Evolutionary conservation across 2,797 vertebrate genomes (phyloP).

Genomic region (Monodelphis domestica): DNA sequence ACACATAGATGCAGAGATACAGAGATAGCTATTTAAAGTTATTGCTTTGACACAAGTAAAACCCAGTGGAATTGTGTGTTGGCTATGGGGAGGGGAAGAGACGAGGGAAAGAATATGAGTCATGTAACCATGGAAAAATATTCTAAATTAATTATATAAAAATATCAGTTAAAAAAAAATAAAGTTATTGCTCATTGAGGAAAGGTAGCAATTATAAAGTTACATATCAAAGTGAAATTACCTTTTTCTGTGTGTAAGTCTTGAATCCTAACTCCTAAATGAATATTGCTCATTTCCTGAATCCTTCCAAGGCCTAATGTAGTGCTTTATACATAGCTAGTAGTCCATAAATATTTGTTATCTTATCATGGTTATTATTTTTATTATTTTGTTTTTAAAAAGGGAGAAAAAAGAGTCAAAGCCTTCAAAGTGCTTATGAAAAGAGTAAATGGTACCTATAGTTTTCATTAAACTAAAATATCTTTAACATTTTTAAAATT

Average conservation of each 20-base stretch:
- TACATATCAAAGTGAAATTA: neutral
- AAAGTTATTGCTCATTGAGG: neutral
- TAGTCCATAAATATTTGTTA: too few species aligned
- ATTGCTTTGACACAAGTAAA: too few species aligned
- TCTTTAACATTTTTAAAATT: slow-evolving; percentile 27
- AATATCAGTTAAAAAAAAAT: too few species aligned
- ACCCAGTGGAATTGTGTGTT: too few species aligned
- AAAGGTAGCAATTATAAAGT: neutral
- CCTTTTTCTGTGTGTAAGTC: neutral
- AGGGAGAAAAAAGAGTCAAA: neutral
- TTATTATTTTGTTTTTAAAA: neutral
- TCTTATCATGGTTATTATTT: neutral
- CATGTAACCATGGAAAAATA: too few species aligned
- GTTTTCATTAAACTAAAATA: neutral
- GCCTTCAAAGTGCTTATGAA: neutral
- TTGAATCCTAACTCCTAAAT: neutral
- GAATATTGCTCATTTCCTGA: neutral
- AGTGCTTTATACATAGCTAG: too few species aligned
- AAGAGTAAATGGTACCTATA: neutral
- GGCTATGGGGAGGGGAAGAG: too few species aligned
- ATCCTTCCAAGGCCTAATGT: neutral
- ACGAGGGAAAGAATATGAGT: too few species aligned
- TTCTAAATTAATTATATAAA: too few species aligned
- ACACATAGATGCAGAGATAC: too few species aligned
- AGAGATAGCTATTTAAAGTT: too few species aligned